Conservation (phyloP, 1,140 invertebrate species). For the Leptinotarsa defecta region DNA sequence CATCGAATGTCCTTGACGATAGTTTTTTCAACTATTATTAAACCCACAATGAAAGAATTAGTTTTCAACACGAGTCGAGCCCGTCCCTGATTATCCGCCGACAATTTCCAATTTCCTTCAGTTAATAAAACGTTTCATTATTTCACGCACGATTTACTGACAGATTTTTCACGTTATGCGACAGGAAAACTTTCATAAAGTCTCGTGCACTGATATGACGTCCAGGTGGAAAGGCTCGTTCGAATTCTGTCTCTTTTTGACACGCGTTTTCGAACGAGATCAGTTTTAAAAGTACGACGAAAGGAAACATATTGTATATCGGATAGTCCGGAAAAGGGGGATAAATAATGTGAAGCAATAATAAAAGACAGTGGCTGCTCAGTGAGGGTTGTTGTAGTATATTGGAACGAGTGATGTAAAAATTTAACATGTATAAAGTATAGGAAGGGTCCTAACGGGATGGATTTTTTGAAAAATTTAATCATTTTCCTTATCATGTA, state of each 20-base stretch:
- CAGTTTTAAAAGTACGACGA: neutral
- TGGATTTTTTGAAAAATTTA: no score
- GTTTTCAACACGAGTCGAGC: no score
- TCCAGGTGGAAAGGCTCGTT: neutral
- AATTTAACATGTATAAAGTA: no score
- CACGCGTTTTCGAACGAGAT: neutral
- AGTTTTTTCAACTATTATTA: no score
- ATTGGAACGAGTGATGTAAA: no score
- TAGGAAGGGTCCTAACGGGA: no score
- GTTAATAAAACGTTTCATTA: conserved; percentile 6
- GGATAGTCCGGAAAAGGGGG: neutral
- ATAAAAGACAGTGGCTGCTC: neutral
- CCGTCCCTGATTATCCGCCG: neutral
- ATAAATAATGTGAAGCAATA: conserved; percentile 4
- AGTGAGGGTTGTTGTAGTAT: no score
- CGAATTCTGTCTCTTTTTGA: neutral
- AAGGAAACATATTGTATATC: neutral
- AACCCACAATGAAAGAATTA: no score
- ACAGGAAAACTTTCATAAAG: neutral
- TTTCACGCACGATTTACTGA: neutral
- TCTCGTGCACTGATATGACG: neutral
- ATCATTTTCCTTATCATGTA: no score
- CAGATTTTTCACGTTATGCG: conserved; percentile 1
- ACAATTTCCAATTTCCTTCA: neutral
- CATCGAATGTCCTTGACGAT: no score